Conservation (phyloP, 2,797 vertebrate species). For the Xenopus petersii region DNA sequence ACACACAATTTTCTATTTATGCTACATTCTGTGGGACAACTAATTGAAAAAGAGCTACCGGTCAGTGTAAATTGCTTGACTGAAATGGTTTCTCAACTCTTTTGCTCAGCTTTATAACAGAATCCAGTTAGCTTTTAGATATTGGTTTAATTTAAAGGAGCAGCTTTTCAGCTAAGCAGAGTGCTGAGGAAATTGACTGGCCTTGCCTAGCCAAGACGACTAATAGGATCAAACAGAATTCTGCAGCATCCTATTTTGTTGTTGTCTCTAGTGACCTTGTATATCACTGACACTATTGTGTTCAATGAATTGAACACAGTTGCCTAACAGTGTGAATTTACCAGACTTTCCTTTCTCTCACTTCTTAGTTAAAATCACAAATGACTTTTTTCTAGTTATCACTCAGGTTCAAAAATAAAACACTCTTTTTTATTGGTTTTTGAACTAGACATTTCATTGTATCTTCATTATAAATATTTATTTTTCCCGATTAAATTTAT, state of each 20-base stretch:
- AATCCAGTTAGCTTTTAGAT: conserved; percentile 36
- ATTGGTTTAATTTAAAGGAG: conserved; percentile 50
- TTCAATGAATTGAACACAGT: conserved; percentile 30
- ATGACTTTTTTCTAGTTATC: not conserved
- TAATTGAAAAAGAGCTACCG: no score
- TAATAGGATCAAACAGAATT: conserved; percentile 49
- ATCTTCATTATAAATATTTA: no score
- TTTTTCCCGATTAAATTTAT: no score
- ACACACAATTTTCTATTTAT: no score
- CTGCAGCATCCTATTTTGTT: conserved; percentile 47
- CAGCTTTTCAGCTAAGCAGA: conserved; percentile 48
- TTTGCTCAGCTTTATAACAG: conserved; percentile 28
- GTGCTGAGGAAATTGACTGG: conserved; percentile 49
- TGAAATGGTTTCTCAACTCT: conserved; percentile 34
- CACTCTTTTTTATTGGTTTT: no score
- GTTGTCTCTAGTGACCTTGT: conserved; percentile 43
- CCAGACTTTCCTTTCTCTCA: conserved; percentile 22
- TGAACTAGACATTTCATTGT: no score
- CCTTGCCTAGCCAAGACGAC: conserved; percentile 32
- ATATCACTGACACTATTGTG: conserved; percentile 43
- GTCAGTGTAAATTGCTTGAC: not conserved
- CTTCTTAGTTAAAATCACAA: not conserved
- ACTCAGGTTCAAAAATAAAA: no score
- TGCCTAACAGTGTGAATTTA: conserved; percentile 41
- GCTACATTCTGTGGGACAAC: no score